These are phyloP conservation scores for Popillia japonica DNA, from an alignment of 1,140 invertebrate genomes.

Conservation along the genomic window DNA sequence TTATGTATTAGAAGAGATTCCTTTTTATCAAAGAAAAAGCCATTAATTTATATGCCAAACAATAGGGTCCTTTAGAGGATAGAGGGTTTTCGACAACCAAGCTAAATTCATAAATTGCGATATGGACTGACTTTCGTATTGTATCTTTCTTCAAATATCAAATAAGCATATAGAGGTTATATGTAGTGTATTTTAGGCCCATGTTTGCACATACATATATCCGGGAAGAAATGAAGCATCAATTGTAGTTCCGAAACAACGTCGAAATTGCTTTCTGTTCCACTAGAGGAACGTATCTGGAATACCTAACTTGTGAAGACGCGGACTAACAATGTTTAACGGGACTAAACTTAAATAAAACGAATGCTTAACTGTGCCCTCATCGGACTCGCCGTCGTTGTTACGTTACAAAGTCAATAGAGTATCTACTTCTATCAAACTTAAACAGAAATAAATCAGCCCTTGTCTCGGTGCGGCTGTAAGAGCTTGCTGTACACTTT, in stretches of 20 bases:
- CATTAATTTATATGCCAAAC: too few species aligned
- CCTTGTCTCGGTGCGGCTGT: conserved; percentile 42
- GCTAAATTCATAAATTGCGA: too few species aligned
- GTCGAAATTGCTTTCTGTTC: background rate
- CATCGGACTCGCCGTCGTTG: conserved; percentile 40
- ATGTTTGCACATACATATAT: too few species aligned
- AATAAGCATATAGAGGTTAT: too few species aligned
- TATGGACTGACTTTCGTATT: too few species aligned
- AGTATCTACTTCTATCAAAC: conserved; percentile 49
- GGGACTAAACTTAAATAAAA: conserved; percentile 33
- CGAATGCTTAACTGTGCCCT: conserved; percentile 35
- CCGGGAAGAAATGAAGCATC: background rate
- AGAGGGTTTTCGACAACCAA: too few species aligned
- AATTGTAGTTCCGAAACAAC: background rate
- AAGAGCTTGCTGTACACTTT: conserved; percentile 24
- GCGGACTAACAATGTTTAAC: conserved; percentile 30
- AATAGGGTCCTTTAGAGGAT: too few species aligned
- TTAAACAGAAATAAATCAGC: conserved; percentile 49
- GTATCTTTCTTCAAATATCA: too few species aligned
- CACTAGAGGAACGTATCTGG: background rate
- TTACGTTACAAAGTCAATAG: conserved; percentile 51
- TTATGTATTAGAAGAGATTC: too few species aligned
- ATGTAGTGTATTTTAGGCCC: too few species aligned
- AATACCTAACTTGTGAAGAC: conserved; percentile 23
- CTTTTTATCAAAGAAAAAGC: too few species aligned